Percentiles rank a stretch among this genome's conserved stretches.
phyloP scores from a whole-genome alignment of 2,888 invertebrate genomes.

The Caenorhabditis imperialis region DNA sequence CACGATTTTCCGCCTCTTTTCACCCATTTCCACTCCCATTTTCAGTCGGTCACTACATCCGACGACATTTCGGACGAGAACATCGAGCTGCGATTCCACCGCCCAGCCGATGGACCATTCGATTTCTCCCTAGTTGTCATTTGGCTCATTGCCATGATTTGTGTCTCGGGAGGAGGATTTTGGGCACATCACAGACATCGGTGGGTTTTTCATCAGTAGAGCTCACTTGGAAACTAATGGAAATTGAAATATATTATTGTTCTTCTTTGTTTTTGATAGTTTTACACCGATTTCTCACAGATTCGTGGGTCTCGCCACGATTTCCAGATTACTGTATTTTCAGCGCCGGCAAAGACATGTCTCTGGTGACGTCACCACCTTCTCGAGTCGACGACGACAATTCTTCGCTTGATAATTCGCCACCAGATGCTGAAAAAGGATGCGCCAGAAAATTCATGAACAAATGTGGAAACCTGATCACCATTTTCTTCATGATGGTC shows the following conservation, averaged over 20 bases:
- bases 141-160: constrained; percentile 72
- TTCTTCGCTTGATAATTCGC: constrained; percentile 1
- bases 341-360: constrained; percentile 45
- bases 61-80: constrained; percentile 12
- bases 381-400: constrained; percentile 8
- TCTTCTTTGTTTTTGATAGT: too few species aligned
- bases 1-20: too few species aligned
- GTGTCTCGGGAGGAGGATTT: constrained; percentile 69
- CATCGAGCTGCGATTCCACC: constrained; percentile 65
- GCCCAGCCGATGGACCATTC: constrained; percentile 59
- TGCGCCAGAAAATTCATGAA: constrained; percentile 19
- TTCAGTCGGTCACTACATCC: background rate
- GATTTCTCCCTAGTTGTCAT: constrained; percentile 70
- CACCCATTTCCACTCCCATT: too few species aligned
- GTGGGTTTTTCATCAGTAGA: constrained; percentile 14
- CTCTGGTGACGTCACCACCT: constrained; percentile 4
- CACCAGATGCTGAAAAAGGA: background rate
- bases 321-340: too few species aligned
- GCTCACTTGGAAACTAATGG: background rate
- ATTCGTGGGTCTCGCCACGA: too few species aligned
- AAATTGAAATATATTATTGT: too few species aligned
- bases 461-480: constrained; percentile 51
- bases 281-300: too few species aligned
- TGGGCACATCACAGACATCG: constrained; percentile 63
- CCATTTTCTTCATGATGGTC: constrained; percentile 62